A percentile compares a stretch with the other conserved stretches of the same genome.
Conservation (phyloP, 2,888 invertebrate species). For the Chymomyza procnemis region DNA sequence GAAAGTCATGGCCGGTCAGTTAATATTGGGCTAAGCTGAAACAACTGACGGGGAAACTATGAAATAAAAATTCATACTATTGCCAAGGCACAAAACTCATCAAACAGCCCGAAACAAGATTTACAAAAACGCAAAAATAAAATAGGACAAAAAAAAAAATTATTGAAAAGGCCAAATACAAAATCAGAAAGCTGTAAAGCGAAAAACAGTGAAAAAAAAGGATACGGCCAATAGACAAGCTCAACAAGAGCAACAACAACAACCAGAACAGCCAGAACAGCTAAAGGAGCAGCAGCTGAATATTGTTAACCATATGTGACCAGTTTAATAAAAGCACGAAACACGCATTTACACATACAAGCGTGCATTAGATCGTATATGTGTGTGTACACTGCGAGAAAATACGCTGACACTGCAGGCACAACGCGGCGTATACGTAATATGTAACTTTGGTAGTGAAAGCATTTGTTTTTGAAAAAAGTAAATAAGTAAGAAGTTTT, state of each 20-base stretch:
- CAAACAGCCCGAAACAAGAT: not conserved
- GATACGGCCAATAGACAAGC: not conserved
- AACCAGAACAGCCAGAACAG: not conserved
- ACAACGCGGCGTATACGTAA: too few relatives aligned
- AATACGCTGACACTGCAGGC: not conserved
- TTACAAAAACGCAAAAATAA: too few relatives aligned
- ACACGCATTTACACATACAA: not conserved
- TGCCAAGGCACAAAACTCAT: not conserved
- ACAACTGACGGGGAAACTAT: constrained; percentile 2
- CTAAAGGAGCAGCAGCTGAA: not conserved
- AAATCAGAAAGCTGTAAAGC: not conserved
- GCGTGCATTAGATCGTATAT: not conserved
- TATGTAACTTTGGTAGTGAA: too few relatives aligned
- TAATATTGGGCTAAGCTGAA: not conserved
- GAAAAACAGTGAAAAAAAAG: not conserved
- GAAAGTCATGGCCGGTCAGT: constrained; percentile 1
- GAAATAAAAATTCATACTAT: not conserved
- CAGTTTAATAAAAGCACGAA: constrained; percentile 7
- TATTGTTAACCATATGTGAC: not conserved
- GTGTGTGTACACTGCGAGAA: not conserved
- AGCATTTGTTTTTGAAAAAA: too few relatives aligned
- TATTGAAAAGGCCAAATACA: not conserved
- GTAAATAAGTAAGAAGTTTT: too few relatives aligned
- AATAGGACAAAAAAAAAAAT: not conserved
- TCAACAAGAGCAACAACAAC: not conserved